These are phyloP conservation scores for Boloria euphrosyne DNA, from an alignment of 2,888 invertebrate genomes.

Conservation along the genomic window DNA sequence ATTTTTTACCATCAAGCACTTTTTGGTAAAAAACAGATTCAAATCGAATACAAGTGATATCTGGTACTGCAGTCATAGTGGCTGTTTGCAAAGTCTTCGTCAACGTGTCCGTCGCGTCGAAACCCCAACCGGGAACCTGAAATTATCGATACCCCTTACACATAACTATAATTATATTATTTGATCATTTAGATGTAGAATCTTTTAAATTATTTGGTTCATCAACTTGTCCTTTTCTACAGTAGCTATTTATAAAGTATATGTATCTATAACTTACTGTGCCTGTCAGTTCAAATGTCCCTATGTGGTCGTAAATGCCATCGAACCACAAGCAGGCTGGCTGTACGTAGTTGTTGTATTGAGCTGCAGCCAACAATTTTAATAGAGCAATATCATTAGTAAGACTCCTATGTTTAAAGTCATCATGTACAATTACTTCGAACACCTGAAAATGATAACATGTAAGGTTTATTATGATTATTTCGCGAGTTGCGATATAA, in stretches of 20 bases:
- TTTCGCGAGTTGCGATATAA: no score
- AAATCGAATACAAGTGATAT: slow-evolving; percentile 18
- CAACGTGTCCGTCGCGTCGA: slow-evolving; percentile 8
- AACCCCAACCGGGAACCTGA: slow-evolving; percentile 22
- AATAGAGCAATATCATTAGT: slow-evolving; percentile 47
- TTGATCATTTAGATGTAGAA: no score
- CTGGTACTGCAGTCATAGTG: slow-evolving; percentile 11
- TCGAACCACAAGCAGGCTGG: slow-evolving; percentile 48
- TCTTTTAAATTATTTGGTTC: no score
- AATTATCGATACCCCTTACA: no score
- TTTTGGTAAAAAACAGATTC: slow-evolving; percentile 21
- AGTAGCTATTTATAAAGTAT: no score
- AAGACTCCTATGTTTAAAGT: slow-evolving; percentile 25
- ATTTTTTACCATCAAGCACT: slow-evolving; percentile 15
- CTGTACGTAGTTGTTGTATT: slow-evolving; percentile 45
- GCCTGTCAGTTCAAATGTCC: slow-evolving; percentile 9
- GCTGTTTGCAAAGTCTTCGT: slow-evolving; percentile 1
- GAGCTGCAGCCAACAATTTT: slow-evolving; percentile 40
- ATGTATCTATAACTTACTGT: slow-evolving; percentile 24
- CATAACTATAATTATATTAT: no score
- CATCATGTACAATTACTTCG: slow-evolving; percentile 36
- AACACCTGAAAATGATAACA: slow-evolving; percentile 29
- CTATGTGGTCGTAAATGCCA: slow-evolving; percentile 15
- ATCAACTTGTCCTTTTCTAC: no score
- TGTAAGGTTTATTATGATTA: no score